Base-by-base conservation (phyloP, 2,797 vertebrate species). In the Oreochromis mossambicus region DNA sequence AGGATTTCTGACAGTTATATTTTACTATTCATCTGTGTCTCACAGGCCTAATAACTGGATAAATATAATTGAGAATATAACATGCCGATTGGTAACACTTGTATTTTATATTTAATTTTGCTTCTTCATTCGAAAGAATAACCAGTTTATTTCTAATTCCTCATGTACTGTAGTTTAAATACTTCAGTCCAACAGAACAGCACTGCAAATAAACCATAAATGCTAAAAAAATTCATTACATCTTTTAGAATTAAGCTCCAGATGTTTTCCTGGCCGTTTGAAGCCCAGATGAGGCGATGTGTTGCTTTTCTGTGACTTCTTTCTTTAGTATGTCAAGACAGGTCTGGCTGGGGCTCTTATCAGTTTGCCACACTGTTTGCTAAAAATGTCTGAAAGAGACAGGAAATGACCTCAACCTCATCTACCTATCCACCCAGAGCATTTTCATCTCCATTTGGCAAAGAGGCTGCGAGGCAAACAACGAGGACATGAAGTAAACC, bases 381-480 rank as follows among this genome's bases (percentile, higher is more conserved):
- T 54, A 70, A 54, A 80, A 52, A 32, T 26, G 46, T 13, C 66
- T 55, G 76, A 80, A 21, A 63, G 24, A 48, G 1, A 83, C 41
- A 56, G 61, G 63, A 84, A 77, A 14, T 85, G 73, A 87, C 83
- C 79, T 79, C 48, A 55, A 50, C 32, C 66, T 81, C 80, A 52
- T 68, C 56, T 46, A n/a, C 79, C 58, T 55, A 41, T 54, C 32
- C 32, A 26, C n/a, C 29, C 55, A 52, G 46, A 89, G 75, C 78
- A 38, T 48, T 50, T 50, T 70, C 55, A 85, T 85, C 81, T 87
- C 26, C 9, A 24, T 10, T 51, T 79, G 54, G 68, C 68, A 83
- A 63, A 81, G 41, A 66, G 43, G 58, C 61, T 29, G 26, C 3
- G 5, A 78, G 19, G 12, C 26, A 11, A 34, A 51, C 34, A 24